Percentiles rank a stretch among this genome's conserved stretches.
phyloP scores from a whole-genome alignment of 64 coral and sea anemone genomes.

The Montipora efflorescens region DNA sequence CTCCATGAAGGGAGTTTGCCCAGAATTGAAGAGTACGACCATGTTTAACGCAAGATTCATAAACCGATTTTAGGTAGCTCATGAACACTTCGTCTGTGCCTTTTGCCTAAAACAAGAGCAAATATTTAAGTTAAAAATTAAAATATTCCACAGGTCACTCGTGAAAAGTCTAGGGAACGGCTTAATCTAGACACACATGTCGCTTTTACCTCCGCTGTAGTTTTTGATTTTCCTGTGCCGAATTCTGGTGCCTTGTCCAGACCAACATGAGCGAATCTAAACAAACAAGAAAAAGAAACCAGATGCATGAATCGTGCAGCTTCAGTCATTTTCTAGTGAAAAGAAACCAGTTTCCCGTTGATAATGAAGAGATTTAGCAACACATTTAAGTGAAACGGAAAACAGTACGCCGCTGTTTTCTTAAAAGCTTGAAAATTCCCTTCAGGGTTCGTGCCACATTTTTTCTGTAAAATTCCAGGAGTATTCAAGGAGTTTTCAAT shows the following conservation, averaged over 20 bases:
- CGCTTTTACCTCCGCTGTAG: constrained; percentile 59
- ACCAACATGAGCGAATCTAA: constrained; percentile 93
- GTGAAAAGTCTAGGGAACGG: background rate
- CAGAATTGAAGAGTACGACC: constrained; percentile 88
- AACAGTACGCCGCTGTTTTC: too few relatives aligned
- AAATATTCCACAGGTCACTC: too few relatives aligned
- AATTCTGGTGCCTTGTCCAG: constrained; percentile 82
- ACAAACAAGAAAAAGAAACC: background rate
- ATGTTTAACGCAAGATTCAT: constrained; percentile 68
- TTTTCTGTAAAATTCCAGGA: too few relatives aligned
- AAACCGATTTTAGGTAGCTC: constrained; percentile 59
- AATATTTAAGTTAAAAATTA: background rate
- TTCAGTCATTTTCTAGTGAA: too few relatives aligned
- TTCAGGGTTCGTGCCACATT: too few relatives aligned
- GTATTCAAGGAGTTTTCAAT: too few relatives aligned
- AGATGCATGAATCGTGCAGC: background rate
- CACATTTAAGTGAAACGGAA: too few relatives aligned
- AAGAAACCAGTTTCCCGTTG: too few relatives aligned
- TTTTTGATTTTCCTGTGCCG: constrained; percentile 78
- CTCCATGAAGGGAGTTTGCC: constrained; percentile 86
- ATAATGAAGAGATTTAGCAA: too few relatives aligned
- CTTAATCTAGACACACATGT: background rate
- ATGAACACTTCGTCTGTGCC: constrained; percentile 77
- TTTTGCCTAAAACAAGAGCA: constrained; percentile 52
- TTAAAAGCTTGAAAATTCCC: too few relatives aligned